Base-by-base conservation (phyloP, 2,797 vertebrate species). In the Labroides dimidiatus region DNA sequence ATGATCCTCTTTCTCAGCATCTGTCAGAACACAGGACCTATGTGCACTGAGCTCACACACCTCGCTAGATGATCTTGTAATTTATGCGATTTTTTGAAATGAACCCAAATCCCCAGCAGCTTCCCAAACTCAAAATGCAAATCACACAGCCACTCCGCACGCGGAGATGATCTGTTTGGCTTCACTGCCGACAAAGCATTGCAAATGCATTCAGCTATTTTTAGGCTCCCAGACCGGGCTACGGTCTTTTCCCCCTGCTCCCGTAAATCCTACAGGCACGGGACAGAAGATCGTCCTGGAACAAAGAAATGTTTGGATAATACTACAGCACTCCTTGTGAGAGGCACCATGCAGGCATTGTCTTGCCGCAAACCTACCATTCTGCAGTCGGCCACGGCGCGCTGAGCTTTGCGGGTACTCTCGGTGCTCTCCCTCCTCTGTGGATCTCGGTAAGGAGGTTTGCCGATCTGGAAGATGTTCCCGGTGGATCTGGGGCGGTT, bases 371-470 rank as follows among this genome's bases (percentile, higher is more conserved):
- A 90, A 96, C 97, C 90, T 94, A 99, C 97, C 97, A 96, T 97
- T 93, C 96, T 99, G 95, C 97, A 97, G 95, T 97, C 96, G 77
- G 96, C 96, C 95, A 96, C 95, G 85, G 94, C 93, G 84, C 96
- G 89, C 83, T 95, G 96, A 80, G 89, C 95, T 92, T 92, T 96
- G 86, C 91, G 93, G 93, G 92, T 90, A 84, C 94, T 90, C 51
- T 96, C 96, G 66, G 93, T 95, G 92, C 97, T 98, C 93, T 96
- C 96, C 91, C 95, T 91, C 90, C 96, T 95, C 66, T 97, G 93
- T 70, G 93, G 69, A 78, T 96, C 96, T 90, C 94, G 88, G 90
- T 89, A 88, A 88, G 86, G 95, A 91, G 90, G 89, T 92, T 93
- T 95, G 94, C 95, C 93, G 92, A 96, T 95, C 91, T 95, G 96